Conservation (phyloP, 2,113 vertebrate genomes). For the Prochilodus magdalenae region DNA sequence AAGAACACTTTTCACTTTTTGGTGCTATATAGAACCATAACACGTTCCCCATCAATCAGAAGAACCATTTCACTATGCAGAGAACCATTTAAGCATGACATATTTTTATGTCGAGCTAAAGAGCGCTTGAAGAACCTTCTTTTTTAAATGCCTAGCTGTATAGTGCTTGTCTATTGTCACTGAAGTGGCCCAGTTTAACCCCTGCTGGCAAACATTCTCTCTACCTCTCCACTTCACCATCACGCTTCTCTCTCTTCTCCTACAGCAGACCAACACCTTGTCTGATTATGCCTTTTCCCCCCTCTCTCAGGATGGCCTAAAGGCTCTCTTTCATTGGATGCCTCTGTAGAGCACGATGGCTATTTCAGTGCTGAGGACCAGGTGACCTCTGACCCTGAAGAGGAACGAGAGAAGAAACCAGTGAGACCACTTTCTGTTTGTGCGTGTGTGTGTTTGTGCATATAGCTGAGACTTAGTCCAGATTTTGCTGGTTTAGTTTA, state of each 20-base stretch:
- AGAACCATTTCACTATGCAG: no score
- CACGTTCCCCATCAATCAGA: no score
- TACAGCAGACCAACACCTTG: not conserved
- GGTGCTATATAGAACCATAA: no score
- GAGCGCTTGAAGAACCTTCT: no score
- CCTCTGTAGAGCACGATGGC: slow-evolving; percentile 86
- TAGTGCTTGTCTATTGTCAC: not conserved
- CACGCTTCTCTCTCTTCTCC: not conserved
- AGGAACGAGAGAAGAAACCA: slow-evolving; percentile 85
- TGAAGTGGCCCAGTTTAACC: not conserved
- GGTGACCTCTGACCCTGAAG: slow-evolving; percentile 89
- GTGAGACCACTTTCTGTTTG: slow-evolving; percentile 66
- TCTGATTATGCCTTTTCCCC: not conserved
- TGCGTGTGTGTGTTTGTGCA: no score
- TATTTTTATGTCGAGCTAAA: no score
- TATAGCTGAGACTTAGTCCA: no score
- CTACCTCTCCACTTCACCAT: not conserved
- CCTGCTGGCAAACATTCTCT: not conserved
- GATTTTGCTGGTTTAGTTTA: no score
- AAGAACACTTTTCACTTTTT: no score
- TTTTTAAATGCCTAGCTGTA: not conserved
- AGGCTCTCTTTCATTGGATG: slow-evolving; percentile 84
- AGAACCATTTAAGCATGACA: no score
- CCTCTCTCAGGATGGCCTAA: slow-evolving; percentile 86
- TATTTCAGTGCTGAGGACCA: slow-evolving; percentile 93